These are phyloP conservation scores for Nannobrachium achirus DNA, from an alignment of 2,113 vertebrate genomes.

Conservation along the genomic window DNA sequence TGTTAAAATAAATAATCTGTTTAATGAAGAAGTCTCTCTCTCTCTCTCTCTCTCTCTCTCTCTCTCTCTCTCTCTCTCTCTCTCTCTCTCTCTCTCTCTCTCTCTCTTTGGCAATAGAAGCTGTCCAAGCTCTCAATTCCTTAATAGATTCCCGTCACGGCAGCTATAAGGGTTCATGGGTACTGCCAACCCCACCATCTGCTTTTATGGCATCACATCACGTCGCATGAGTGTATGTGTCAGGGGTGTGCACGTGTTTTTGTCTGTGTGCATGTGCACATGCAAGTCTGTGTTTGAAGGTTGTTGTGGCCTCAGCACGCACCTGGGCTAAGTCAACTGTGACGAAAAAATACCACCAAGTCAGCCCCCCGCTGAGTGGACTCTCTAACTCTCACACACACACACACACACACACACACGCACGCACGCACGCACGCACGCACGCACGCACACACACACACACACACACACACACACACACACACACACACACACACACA, in stretches of 20 bases:
- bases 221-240: neutral
- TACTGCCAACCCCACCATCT: constrained; percentile 45
- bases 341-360: constrained; percentile 18
- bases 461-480: neutral
- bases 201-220: constrained; percentile 30
- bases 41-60: neutral
- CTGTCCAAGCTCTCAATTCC: constrained; percentile 19
- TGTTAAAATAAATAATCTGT: too few species aligned
- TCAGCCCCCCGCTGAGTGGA: neutral
- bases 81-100: neutral
- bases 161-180: neutral
- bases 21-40: neutral
- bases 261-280: neutral
- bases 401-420: neutral
- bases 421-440: neutral
- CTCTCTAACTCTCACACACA: neutral
- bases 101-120: constrained; percentile 34
- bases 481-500: neutral
- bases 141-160: constrained; percentile 15
- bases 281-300: constrained; percentile 5
- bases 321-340: constrained; percentile 39
- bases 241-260: constrained; percentile 1
- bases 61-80: constrained; percentile 21
- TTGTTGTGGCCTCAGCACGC: constrained; percentile 36
- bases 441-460: neutral